Percentiles rank a stretch among this genome's conserved stretches.
These are phyloP conservation scores for Rousettus madagascariensis DNA, from an alignment of 2,797 vertebrate genomes.

Conservation along the genomic window DNA sequence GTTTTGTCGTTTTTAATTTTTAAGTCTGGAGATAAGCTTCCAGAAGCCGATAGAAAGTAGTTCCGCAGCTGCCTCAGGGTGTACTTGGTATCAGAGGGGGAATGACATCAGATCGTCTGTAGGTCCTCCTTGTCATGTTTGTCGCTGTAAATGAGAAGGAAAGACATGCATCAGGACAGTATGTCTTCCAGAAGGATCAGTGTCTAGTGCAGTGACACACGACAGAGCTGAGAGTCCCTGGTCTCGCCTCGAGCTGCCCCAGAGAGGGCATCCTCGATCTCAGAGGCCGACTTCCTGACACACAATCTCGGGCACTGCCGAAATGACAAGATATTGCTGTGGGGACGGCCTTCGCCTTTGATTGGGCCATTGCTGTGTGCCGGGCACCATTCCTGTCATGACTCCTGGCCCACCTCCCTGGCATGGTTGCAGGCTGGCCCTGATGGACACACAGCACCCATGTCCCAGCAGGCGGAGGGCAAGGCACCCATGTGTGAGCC, in stretches of 20 bases:
- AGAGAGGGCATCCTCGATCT: neutral
- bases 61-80: neutral
- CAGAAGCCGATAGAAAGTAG: neutral
- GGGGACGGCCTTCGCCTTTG: neutral
- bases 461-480: neutral
- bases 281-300: too few relatives aligned
- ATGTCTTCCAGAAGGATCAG: neutral
- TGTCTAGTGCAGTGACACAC: neutral
- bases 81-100: neutral
- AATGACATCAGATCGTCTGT: neutral
- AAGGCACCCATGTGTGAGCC: fast-evolving
- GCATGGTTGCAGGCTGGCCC: neutral
- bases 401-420: fast-evolving
- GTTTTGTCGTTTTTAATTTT: neutral
- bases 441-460: neutral
- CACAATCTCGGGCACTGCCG: neutral
- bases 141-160: neutral
- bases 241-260: neutral
- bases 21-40: neutral
- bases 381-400: neutral
- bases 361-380: neutral
- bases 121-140: neutral
- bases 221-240: fast-evolving
- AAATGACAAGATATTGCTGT: neutral
- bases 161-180: fast-evolving